Evolutionary conservation across 2,888 invertebrate genomes (phyloP), one percentile per base, ranked within the genome.

Genomic region (Crocallis elinguaria): DNA sequence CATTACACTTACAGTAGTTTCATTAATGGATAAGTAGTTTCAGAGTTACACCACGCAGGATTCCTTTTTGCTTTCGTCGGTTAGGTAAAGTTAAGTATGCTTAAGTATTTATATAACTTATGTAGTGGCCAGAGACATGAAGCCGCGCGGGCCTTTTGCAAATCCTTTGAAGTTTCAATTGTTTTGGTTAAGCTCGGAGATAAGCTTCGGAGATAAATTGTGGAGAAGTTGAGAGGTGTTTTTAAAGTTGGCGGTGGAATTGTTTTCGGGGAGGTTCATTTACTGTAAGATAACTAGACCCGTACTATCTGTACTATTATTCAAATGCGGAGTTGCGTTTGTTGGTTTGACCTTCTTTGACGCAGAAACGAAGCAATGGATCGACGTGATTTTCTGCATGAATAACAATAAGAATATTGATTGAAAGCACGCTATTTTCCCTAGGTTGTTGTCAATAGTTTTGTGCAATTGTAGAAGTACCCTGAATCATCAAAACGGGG

Each of bases 61-160:
- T 49, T 51, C 57, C 60, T 63, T 63, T 60, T 60, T 63, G 58
- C 56, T 53, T 33, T 44, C 48, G 42, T 37, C 48, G 57, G 52
- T 56, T 61, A 61, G 58, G 58, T 54, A 57, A 57, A 46, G 41
- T 44, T 64, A 64, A 60, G 60, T 49, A 62, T 49, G 25, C 17
- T 38, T 60, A 65, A 63, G 63, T 63, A 53, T 49, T 60, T 61
- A 61, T 56, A 51, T 61, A 57, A 58, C 42, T 61, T 60, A 59
- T 49, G 50, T 57, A 55, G 48, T 53, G 45, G 50, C 36, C 46
- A 19, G 35, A 43, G 46, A 46, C 42, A 42, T 42, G 46, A 37
- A 53, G 42, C 46, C 27, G 32, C 23, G 50, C 32, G 32, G 42
- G 21, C 50, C 32, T 25, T 27, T 32, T 19, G 44, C 30, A 25